phyloP scores from a whole-genome alignment of 2,888 invertebrate genomes.

The Pristionchus japonicus region DNA sequence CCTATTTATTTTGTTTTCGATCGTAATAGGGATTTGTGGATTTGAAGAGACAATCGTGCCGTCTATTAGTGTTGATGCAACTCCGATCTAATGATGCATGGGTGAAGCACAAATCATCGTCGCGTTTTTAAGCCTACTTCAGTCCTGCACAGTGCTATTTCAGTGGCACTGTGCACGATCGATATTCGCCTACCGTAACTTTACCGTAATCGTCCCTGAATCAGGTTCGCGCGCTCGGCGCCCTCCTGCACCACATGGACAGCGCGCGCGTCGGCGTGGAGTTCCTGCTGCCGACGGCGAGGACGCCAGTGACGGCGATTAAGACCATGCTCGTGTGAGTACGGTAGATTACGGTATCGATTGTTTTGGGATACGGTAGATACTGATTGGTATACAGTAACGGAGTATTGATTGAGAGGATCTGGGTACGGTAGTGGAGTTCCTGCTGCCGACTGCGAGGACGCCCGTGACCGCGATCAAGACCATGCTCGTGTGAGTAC shows the following conservation, averaged over 20 bases:
- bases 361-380: not conserved
- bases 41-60: not conserved
- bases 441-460: slow-evolving; percentile 56
- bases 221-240: slow-evolving; percentile 69
- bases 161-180: not conserved
- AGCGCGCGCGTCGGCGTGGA: slow-evolving; percentile 68
- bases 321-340: slow-evolving; percentile 52
- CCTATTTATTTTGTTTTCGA: no score
- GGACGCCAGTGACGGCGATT: slow-evolving; percentile 62
- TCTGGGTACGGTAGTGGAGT: slow-evolving; percentile 58
- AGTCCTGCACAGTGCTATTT: not conserved
- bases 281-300: slow-evolving; percentile 57
- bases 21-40: not conserved
- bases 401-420: no score
- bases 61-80: not conserved
- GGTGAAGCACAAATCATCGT: not conserved
- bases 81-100: not conserved
- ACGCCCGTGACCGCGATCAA: slow-evolving; percentile 58
- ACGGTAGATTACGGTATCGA: slow-evolving; percentile 37
- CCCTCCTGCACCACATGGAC: slow-evolving; percentile 69
- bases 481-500: slow-evolving; percentile 48
- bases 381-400: no score
- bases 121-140: not conserved
- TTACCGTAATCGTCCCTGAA: not conserved
- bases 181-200: not conserved